Evolutionary conservation across 2,113 vertebrate species (phyloP).

Genomic region (Cavia aperea): DNA sequence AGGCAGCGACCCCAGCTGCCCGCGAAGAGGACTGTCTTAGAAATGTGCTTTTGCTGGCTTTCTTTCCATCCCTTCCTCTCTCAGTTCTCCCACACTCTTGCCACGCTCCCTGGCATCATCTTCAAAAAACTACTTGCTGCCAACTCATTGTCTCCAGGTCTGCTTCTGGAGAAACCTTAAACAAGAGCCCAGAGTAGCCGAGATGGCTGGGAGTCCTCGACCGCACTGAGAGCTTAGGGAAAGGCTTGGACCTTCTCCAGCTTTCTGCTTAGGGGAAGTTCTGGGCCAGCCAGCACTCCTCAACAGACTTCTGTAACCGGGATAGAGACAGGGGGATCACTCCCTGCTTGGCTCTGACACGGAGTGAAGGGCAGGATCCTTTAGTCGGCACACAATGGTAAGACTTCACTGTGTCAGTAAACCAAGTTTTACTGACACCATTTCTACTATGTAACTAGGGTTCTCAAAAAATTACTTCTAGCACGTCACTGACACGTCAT

Average conservation of each 20-base stretch:
- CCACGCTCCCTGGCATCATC: not conserved
- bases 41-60: not conserved
- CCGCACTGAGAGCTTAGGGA: not conserved
- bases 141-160: not conserved
- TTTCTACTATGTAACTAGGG: not conserved
- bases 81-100: not conserved
- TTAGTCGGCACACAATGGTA: not conserved
- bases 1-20: not conserved
- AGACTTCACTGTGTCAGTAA: not conserved
- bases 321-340: not conserved
- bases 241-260: not conserved
- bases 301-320: not conserved
- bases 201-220: not conserved
- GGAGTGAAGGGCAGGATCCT: not conserved
- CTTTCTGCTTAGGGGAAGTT: not conserved
- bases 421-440: not conserved
- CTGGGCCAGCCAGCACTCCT: not conserved
- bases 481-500: not conserved
- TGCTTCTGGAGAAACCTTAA: not conserved
- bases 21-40: not conserved
- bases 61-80: not conserved
- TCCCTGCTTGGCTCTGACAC: not conserved
- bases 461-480: not conserved
- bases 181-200: not conserved
- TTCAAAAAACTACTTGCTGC: not conserved